phyloP scores from a whole-genome alignment of 2,888 invertebrate genomes.

The Hermaeophaga mercurialis region DNA sequence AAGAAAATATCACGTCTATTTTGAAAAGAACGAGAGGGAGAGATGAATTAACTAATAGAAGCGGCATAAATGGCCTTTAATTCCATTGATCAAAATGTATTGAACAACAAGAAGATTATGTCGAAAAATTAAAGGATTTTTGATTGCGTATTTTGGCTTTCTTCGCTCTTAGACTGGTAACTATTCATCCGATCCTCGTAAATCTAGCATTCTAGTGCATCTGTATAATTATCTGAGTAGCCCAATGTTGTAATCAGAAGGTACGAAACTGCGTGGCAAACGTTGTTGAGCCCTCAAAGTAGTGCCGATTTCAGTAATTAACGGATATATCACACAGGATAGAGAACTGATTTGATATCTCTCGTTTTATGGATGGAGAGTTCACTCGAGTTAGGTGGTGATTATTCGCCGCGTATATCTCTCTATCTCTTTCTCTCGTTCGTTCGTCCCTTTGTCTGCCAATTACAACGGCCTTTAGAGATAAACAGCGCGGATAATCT shows the following conservation, averaged over 20 bases:
- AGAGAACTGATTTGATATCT: constrained; percentile 30
- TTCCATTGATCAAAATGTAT: no score
- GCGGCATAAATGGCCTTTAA: no score
- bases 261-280: constrained; percentile 10
- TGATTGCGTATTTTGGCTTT: no score
- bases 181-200: no score
- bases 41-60: no score
- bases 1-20: no score
- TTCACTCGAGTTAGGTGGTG: constrained; percentile 18
- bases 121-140: no score
- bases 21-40: no score
- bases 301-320: constrained; percentile 49
- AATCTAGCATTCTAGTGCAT: no score
- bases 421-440: constrained; percentile 40
- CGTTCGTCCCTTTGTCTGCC: constrained; percentile 49
- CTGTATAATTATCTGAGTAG: no score
- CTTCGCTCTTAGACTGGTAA: no score
- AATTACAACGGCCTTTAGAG: constrained; percentile 53
- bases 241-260: constrained; percentile 39
- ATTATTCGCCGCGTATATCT: constrained; percentile 18
- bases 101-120: no score
- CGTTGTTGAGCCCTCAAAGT: constrained; percentile 43
- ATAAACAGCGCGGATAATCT: constrained; percentile 58
- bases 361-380: constrained; percentile 32
- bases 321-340: constrained; percentile 45